Base-by-base conservation (phyloP, 92 coral and sea anemone species). In the Siderastrea siderea region DNA sequence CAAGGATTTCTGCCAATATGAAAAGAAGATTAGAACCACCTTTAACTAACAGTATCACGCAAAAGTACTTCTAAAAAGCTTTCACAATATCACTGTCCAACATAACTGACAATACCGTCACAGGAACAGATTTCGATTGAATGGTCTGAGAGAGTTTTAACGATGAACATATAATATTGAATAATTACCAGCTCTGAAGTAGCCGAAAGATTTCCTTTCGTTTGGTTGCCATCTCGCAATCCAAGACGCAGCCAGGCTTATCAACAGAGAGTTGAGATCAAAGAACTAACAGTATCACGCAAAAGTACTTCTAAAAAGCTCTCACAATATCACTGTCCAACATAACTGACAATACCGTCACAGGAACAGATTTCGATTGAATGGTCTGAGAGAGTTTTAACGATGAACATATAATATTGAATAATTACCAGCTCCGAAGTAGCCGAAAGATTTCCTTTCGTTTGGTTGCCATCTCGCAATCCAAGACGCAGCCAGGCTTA, bases 141-240 rank as follows among this genome's bases (percentile, higher is more conserved):
- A 12, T 7, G 15, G 38, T 26, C 38, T 26, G 38, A 26, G 38
- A 26, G 0, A 26, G 38, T 26, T 26, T 26, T 26, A 26, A 26
- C 38, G 38, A 26, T 26, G 38, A 26, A 26, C 38, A 26, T 26
- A 26, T 26, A 26, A 26, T 26, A 16, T 13, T 47, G 0, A 17
- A 45, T 53, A 48, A 60, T 55, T 70, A 95, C 98, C 98, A 80
- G 98, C 98, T 61, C 98, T 85, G 81, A 83, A 90, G 19, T 95
- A 95, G 15, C 98, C 98, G 63, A 86, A 95, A 3, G 98, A 87
- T 87, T 93, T 95, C 80, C 84, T 92, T 54, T 93, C 86, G 92
- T 93, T 95, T 16, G 98, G 96, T 69, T 78, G 81, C 98, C 98
- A 95, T 55, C 98, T 64, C 6, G 96, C 93, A 6, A 95, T 95